Base-by-base conservation (phyloP, 2,888 invertebrate genomes). In the Rhamphomyia laevipes region DNA sequence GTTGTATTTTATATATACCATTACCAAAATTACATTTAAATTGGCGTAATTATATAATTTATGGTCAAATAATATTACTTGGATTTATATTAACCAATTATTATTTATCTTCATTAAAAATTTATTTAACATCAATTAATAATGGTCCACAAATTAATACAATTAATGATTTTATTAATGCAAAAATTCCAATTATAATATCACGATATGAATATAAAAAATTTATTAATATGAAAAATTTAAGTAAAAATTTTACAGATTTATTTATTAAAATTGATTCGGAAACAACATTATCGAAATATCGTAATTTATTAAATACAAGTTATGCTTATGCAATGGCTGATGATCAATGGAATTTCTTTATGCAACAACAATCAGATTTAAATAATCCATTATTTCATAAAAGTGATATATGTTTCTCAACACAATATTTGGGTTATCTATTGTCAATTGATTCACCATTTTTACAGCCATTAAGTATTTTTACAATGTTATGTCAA, bases 391-490 rank as follows among this genome's bases (percentile, higher is more conserved):
- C 21, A 21, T 37, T 43, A 16, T 50, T 50, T 43, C 18, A 38
- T 7, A 12, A 18, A 6, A 21, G 46, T 23, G 21, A 50, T 18
- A 40, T 43, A 27, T 50, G 43, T 21, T 46, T 46, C 30, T 43
- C 43, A 5, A n/a, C 43, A 18, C 37, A 30, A 12, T 38, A 31
- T 6, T 30, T 43, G n/a, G 37, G 46, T 4, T 50, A 21, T 38
- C 46, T 46, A 38, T 30, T 43, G 18, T 43, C 37, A 27, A 17
- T 30, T 27, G 46, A 50, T 38, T 50, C 49, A 30, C 46, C 46
- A 38, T 50, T 50, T 31, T 43, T 43, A 30, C 15, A 46, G 37
- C 31, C 46, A 6, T 33, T 50, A 4, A n/a, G 13, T 13, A 7
- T 6, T 18, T 43, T 46, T 37, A 43, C 46, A 27, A 43, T 46